Conservation (phyloP, 2,797 vertebrate genomes). For the Sebastes matsubarae region DNA sequence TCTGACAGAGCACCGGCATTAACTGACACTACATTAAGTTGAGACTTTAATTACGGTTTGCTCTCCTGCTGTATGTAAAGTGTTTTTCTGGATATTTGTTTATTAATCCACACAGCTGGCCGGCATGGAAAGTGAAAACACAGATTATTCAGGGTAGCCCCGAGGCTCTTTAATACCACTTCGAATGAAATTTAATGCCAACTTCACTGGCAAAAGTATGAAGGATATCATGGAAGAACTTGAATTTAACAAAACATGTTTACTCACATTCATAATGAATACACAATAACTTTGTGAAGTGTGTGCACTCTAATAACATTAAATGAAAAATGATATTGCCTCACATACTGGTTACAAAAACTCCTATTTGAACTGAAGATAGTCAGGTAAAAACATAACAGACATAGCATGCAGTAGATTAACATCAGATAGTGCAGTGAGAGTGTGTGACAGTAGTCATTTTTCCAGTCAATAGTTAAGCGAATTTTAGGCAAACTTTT, state of each 20-base stretch:
- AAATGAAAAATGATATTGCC: no score
- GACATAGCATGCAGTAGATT: no score
- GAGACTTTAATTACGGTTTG: background rate
- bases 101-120: background rate
- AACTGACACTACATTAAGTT: rapidly evolving
- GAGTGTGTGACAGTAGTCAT: no score
- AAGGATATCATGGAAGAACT: background rate
- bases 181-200: background rate
- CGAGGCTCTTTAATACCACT: background rate
- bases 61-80: background rate
- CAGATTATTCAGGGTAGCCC: background rate
- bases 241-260: background rate
- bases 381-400: no score
- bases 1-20: background rate
- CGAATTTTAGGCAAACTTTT: no score
- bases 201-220: background rate
- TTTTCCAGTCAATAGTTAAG: no score
- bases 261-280: background rate
- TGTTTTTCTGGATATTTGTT: background rate
- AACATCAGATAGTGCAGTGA: no score
- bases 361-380: no score
- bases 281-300: background rate
- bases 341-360: no score
- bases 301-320: background rate
- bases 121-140: background rate